Evolutionary conservation across 2,888 invertebrate species (phyloP).

Genomic region (Rhagonycha fulva): DNA sequence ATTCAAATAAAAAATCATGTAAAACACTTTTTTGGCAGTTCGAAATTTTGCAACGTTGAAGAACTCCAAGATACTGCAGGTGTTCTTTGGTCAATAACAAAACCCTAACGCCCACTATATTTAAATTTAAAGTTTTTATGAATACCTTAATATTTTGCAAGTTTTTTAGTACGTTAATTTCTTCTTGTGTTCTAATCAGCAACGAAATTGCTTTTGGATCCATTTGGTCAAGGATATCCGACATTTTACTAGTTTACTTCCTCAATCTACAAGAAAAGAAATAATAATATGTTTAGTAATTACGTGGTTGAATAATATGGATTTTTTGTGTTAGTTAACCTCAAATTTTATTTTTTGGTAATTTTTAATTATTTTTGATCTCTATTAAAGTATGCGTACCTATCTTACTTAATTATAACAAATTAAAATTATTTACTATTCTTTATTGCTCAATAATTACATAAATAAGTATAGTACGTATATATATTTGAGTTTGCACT

Average conservation of each 20-base stretch:
- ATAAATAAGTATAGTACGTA: not conserved
- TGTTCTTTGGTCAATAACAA: not conserved
- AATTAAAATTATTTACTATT: not conserved
- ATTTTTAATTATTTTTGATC: not conserved
- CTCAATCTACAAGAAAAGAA: not conserved
- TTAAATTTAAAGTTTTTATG: not conserved
- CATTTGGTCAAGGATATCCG: not conserved
- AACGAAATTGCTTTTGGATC: not conserved
- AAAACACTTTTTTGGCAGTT: not conserved
- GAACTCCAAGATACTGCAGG: not conserved
- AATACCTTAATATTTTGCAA: not conserved
- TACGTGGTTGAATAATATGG: not conserved
- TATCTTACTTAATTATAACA: not conserved
- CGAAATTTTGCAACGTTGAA: not conserved
- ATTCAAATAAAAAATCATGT: not conserved
- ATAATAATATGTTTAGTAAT: no score
- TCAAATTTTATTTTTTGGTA: not conserved
- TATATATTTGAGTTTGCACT: not conserved
- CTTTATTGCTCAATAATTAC: not conserved
- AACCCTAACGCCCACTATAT: not conserved
- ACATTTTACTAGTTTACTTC: not conserved
- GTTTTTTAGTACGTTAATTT: not conserved
- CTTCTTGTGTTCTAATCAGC: not conserved
- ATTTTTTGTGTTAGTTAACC: not conserved
- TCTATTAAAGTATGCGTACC: not conserved